Conservation (phyloP, 1,140 invertebrate species). For the Megalonaias nervosa region DNA sequence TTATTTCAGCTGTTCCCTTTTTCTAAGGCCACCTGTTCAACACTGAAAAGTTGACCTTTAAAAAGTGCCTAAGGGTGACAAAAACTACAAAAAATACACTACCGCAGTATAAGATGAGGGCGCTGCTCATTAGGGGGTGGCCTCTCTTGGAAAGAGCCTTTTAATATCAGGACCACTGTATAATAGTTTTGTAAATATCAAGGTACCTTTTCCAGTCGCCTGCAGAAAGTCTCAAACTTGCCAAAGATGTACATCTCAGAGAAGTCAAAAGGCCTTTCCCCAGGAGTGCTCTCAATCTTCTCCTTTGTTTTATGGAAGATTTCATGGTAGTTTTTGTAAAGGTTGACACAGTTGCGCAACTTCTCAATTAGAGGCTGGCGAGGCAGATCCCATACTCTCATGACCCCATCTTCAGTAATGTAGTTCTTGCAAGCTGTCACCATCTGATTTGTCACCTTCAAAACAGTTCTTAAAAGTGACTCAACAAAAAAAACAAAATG, state of each 20-base stretch:
- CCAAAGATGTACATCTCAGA: conserved; percentile 97
- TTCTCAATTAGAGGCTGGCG: conserved; percentile 80
- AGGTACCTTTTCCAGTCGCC: conserved; percentile 80
- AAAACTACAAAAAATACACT: no score
- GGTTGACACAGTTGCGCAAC: conserved; percentile 86
- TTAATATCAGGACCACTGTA: no score
- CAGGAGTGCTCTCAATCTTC: conserved; percentile 70
- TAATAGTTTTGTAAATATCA: not conserved
- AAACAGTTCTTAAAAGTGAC: conserved; percentile 1
- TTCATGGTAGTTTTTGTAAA: conserved; percentile 81
- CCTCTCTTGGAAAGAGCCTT: no score
- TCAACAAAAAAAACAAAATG: no score
- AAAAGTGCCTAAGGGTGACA: no score
- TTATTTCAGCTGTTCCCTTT: no score
- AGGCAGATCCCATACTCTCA: conserved; percentile 91
- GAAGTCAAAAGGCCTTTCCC: conserved; percentile 85
- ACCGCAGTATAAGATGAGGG: no score
- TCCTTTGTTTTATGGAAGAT: conserved; percentile 71
- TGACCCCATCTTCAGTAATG: conserved; percentile 86
- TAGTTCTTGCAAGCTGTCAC: conserved; percentile 93
- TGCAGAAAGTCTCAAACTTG: conserved; percentile 93
- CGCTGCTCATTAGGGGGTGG: no score
- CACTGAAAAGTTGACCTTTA: no score
- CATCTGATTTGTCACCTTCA: conserved; percentile 96
- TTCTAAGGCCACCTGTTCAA: no score